A percentile compares a stretch with the other conserved stretches of the same genome.
Conservation (phyloP, 1,140 invertebrate species). For the Cataglyphis hispanica region DNA sequence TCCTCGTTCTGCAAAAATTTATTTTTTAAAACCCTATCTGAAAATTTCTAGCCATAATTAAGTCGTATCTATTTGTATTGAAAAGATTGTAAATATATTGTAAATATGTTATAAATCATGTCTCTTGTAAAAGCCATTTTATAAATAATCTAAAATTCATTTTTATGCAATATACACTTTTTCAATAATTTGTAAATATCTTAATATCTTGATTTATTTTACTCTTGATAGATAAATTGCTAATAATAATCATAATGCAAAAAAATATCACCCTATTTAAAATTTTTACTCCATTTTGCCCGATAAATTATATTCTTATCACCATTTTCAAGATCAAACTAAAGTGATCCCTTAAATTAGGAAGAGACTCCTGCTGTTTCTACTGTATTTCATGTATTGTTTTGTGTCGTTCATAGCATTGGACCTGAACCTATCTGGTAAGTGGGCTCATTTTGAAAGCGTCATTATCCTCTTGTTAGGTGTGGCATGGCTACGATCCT, state of each 20-base stretch:
- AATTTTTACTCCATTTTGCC: constrained; percentile 11
- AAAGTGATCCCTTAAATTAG: constrained; percentile 32
- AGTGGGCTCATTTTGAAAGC: constrained; percentile 71
- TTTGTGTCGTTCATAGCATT: constrained; percentile 82
- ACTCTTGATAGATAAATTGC: not conserved
- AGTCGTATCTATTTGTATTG: constrained; percentile 4
- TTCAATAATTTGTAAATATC: constrained; percentile 43
- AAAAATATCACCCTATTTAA: not conserved
- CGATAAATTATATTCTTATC: constrained; percentile 24
- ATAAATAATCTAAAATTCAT: constrained; percentile 5
- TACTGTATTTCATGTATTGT: constrained; percentile 80
- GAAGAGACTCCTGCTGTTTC: constrained; percentile 67
- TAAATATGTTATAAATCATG: constrained; percentile 24
- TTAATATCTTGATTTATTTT: not conserved
- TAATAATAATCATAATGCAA: constrained; percentile 13
- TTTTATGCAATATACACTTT: constrained; percentile 3
- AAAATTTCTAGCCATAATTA: not conserved
- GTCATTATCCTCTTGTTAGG: constrained; percentile 43
- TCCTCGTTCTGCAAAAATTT: constrained; percentile 17
- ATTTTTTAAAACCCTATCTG: constrained; percentile 14
- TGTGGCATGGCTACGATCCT: constrained; percentile 52
- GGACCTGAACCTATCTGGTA: constrained; percentile 84
- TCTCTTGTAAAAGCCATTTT: not conserved
- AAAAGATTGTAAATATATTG: constrained; percentile 44
- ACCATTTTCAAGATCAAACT: constrained; percentile 11